Conservation (phyloP, 2,888 invertebrate species). For the Dryomyza anilis region DNA sequence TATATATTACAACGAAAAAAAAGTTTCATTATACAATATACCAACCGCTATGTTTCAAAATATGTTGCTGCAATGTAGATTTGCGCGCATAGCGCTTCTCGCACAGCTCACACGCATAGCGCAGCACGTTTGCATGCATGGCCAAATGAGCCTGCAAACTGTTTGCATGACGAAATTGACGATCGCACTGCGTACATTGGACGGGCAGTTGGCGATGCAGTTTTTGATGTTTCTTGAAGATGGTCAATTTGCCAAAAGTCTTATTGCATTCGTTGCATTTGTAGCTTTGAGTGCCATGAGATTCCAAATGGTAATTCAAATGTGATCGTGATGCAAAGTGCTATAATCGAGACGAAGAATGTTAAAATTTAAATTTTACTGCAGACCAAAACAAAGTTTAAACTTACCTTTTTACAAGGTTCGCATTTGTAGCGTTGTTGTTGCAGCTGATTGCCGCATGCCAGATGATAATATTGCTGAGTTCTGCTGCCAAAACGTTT, state of each 20-base stretch:
- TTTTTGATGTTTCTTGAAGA: constrained; percentile 73
- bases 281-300: constrained; percentile 61
- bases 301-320: constrained; percentile 73
- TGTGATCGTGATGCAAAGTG: constrained; percentile 75
- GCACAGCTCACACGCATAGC: constrained; percentile 65
- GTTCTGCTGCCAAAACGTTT: constrained; percentile 73
- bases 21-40: constrained; percentile 5
- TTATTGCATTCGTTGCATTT: constrained; percentile 65
- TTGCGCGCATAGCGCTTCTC: constrained; percentile 66
- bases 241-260: constrained; percentile 72
- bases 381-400: background rate
- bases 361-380: too few species aligned
- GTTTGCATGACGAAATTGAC: constrained; percentile 66
- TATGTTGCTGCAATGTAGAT: constrained; percentile 73
- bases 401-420: constrained; percentile 51
- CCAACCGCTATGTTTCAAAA: constrained; percentile 51
- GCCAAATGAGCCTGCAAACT: constrained; percentile 68
- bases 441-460: too few species aligned
- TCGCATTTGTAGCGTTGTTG: constrained; percentile 64
- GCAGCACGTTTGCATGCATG: constrained; percentile 68
- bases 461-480: constrained; percentile 70
- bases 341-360: constrained; percentile 53
- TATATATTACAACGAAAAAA: background rate
- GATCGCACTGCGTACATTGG: constrained; percentile 67
- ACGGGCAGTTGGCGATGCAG: constrained; percentile 64